Percentiles rank a stretch among this genome's conserved stretches.
Evolutionary conservation across 2,113 vertebrate genomes (phyloP).

Genomic region (Asarcornis scutulata): DNA sequence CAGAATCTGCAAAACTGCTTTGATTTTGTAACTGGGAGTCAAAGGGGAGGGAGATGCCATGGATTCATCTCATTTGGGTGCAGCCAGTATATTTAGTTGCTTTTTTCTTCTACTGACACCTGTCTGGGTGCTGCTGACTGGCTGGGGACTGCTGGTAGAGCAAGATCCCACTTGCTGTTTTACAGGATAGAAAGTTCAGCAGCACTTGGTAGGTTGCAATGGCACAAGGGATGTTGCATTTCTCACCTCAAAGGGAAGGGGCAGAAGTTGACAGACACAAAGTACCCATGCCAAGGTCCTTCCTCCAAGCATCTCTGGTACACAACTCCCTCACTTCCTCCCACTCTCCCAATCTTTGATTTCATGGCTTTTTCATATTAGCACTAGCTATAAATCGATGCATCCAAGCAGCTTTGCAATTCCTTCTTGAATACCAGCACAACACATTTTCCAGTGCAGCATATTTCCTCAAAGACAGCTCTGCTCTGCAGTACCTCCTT

Average conservation of each 20-base stretch:
- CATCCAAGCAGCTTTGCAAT: neutral
- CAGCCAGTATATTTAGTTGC: neutral
- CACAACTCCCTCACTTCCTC: neutral
- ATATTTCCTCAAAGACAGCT: neutral
- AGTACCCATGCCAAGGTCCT: fast-evolving
- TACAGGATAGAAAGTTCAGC: neutral
- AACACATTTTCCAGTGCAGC: neutral
- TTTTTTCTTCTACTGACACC: neutral
- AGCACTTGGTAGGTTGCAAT: fast-evolving
- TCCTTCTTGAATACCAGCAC: fast-evolving
- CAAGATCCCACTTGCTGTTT: neutral
- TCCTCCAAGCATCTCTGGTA: neutral
- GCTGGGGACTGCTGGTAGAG: neutral
- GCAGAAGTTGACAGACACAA: neutral
- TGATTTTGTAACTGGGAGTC: neutral
- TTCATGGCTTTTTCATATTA: neutral
- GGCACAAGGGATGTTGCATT: neutral
- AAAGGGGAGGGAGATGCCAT: neutral
- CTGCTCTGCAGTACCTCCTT: neutral
- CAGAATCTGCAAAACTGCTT: neutral
- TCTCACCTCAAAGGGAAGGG: neutral
- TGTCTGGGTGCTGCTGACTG: neutral
- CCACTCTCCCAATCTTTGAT: neutral
- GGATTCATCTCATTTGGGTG: neutral
- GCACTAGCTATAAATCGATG: fast-evolving